These are phyloP conservation scores for Dolichomitus sp. DNA, from an alignment of 2,888 invertebrate species.

Conservation along the genomic window DNA sequence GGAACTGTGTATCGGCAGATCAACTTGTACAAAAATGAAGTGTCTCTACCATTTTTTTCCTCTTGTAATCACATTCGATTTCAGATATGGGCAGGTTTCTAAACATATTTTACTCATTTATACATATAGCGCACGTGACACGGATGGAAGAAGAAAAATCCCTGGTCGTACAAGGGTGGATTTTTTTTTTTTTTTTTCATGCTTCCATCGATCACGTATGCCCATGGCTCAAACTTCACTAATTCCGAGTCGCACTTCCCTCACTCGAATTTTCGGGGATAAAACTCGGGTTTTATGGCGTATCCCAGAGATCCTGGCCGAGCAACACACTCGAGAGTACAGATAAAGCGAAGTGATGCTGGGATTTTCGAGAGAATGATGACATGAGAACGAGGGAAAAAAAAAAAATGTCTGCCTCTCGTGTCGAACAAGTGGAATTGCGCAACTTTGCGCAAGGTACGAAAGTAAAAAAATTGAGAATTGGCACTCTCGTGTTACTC, in stretches of 20 bases:
- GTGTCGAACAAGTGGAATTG: slow-evolving; percentile 40
- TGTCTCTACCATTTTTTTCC: too few relatives aligned
- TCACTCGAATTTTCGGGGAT: slow-evolving; percentile 41
- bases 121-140: neutral
- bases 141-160: neutral
- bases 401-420: slow-evolving; percentile 12
- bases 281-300: slow-evolving; percentile 23
- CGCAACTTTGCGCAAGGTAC: slow-evolving; percentile 14
- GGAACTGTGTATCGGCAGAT: too few relatives aligned
- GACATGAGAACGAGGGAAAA: slow-evolving; percentile 1
- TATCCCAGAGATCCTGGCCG: neutral
- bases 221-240: slow-evolving; percentile 20
- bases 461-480: slow-evolving; percentile 11
- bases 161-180: neutral
- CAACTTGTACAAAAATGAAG: too few relatives aligned
- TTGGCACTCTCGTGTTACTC: neutral
- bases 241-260: slow-evolving; percentile 38
- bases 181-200: slow-evolving; percentile 21
- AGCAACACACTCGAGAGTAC: neutral
- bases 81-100: neutral
- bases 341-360: slow-evolving; percentile 7
- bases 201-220: slow-evolving; percentile 49
- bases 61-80: neutral
- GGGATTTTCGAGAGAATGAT: slow-evolving; percentile 14
- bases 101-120: neutral